Conservation (phyloP, 2,888 invertebrate species). For the Agrotis exclamationis region DNA sequence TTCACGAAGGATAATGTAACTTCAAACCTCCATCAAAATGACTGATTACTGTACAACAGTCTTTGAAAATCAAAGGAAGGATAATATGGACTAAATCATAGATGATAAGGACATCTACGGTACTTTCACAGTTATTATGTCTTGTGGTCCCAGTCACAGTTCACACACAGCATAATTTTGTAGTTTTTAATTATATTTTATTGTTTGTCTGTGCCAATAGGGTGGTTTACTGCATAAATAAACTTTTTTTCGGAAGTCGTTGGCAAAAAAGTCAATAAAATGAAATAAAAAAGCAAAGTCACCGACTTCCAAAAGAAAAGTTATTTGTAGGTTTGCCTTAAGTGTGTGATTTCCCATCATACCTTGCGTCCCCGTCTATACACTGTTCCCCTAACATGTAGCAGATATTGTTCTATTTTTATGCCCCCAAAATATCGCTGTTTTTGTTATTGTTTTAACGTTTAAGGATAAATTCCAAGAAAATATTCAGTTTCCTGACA, state of each 20-base stretch:
- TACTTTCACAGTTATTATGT: background rate
- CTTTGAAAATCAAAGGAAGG: background rate
- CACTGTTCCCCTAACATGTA: too few relatives aligned
- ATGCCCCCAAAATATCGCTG: background rate
- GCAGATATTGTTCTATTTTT: background rate
- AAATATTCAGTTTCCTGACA: background rate
- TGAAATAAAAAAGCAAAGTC: too few relatives aligned
- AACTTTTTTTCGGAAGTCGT: too few relatives aligned
- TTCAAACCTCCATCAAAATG: conserved; percentile 29
- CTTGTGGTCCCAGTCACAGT: too few relatives aligned
- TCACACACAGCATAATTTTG: too few relatives aligned
- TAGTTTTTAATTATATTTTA: too few relatives aligned
- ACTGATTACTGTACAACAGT: conserved; percentile 15
- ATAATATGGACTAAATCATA: background rate
- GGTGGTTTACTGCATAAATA: too few relatives aligned
- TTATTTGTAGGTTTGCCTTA: too few relatives aligned
- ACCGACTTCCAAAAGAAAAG: too few relatives aligned
- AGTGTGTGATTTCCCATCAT: too few relatives aligned
- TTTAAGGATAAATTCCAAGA: background rate
- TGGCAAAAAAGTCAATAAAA: too few relatives aligned
- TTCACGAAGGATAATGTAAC: background rate
- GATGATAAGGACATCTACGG: background rate
- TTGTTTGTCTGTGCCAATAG: background rate
- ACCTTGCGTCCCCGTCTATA: too few relatives aligned
- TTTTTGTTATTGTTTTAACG: background rate